These are phyloP conservation scores for Athetis lepigone DNA, from an alignment of 2,888 invertebrate genomes.

Conservation along the genomic window DNA sequence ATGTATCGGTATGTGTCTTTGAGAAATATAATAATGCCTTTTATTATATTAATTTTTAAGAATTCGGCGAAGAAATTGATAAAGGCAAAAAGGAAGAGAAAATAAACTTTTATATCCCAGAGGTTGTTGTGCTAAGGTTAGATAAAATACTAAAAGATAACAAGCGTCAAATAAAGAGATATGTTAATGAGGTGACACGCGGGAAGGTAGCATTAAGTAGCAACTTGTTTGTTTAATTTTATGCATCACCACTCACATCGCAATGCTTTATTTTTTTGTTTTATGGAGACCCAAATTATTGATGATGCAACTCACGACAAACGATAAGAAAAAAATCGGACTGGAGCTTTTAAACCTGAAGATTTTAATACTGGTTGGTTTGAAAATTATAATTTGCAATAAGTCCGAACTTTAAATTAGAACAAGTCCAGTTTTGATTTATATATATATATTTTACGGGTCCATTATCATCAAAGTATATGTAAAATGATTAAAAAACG, in stretches of 20 bases:
- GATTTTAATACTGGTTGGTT: neutral
- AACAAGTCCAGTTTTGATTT: neutral
- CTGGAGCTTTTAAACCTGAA: neutral
- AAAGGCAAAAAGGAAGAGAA: neutral
- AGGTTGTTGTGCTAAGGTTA: neutral
- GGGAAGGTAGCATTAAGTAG: constrained; percentile 17
- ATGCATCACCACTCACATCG: constrained; percentile 7
- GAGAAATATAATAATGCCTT: neutral
- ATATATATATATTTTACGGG: too few relatives aligned
- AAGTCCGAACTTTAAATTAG: neutral
- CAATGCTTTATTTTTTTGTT: neutral
- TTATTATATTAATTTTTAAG: neutral
- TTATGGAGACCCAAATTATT: neutral
- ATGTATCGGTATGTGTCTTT: constrained; percentile 1
- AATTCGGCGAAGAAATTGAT: neutral
- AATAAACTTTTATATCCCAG: neutral
- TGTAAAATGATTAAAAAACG: too few relatives aligned
- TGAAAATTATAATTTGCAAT: neutral
- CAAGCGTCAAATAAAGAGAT: neutral
- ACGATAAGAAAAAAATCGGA: neutral
- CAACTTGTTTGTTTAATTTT: constrained; percentile 12
- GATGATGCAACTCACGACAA: constrained; percentile 5
- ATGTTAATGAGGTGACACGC: constrained; percentile 18
- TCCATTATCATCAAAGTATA: too few relatives aligned
- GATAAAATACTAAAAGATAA: neutral